Conservation (phyloP, 2,888 invertebrate species). For the Eupeodes latifasciatus region DNA sequence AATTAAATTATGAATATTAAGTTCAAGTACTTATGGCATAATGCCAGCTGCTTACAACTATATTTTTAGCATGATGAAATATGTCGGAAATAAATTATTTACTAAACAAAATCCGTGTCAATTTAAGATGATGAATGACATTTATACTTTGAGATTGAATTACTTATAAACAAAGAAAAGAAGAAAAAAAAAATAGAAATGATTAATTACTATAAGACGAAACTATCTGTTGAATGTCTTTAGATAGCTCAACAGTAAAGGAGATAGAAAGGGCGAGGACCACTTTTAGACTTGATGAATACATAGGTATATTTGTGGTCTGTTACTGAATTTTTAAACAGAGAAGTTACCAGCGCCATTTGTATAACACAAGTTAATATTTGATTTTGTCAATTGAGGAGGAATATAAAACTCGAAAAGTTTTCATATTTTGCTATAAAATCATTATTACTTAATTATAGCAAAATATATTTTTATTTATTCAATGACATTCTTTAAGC, state of each 20-base stretch:
- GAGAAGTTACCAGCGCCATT: too few relatives aligned
- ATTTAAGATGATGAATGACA: conserved; percentile 28
- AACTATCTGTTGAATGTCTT: not conserved
- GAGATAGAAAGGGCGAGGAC: not conserved
- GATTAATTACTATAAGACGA: not conserved
- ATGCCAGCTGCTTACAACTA: conserved; percentile 17
- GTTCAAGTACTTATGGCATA: conserved; percentile 47
- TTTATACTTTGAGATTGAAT: conserved; percentile 13
- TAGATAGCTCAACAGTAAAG: not conserved
- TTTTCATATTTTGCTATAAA: too few relatives aligned
- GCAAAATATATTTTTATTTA: too few relatives aligned
- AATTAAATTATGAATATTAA: conserved; percentile 34
- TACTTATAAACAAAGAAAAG: not conserved
- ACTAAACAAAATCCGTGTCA: conserved; percentile 21
- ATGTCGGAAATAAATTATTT: conserved; percentile 34
- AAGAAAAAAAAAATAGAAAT: too few relatives aligned
- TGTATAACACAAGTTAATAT: too few relatives aligned
- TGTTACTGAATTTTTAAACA: too few relatives aligned
- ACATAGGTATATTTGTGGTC: too few relatives aligned
- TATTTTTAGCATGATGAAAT: not conserved
- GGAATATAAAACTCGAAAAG: too few relatives aligned
- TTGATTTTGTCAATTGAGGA: too few relatives aligned
- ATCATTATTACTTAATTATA: too few relatives aligned
- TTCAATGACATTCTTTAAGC: too few relatives aligned
- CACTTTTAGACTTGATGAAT: not conserved